Percentiles rank a stretch among this genome's conserved stretches.
phyloP scores from a whole-genome alignment of 37 sponge, comb jelly and placozoan species.

The Axinella damicornis region DNA sequence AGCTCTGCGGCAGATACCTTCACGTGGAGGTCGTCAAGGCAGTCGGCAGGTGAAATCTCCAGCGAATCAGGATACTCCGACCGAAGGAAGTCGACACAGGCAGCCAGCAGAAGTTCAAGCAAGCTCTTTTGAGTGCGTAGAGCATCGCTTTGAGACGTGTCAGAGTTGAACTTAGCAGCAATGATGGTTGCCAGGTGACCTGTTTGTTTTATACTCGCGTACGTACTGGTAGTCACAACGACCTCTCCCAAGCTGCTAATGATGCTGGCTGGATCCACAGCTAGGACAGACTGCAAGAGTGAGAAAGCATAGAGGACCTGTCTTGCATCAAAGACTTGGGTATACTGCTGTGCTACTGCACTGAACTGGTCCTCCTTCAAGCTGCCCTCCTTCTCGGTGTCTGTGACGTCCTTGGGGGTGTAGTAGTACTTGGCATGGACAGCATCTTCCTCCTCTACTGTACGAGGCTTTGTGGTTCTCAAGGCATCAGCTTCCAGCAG shows the following conservation, averaged over 20 bases:
- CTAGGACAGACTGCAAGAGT: slow-evolving; percentile 11
- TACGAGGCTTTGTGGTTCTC: not conserved
- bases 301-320: slow-evolving; percentile 55
- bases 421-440: slow-evolving; percentile 54
- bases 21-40: slow-evolving; percentile 26
- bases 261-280: slow-evolving; percentile 6
- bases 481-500: slow-evolving; percentile 30
- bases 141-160: not conserved
- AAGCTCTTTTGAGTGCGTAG: slow-evolving; percentile 25
- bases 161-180: not conserved
- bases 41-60: slow-evolving; percentile 21
- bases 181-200: not conserved
- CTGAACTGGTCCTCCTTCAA: slow-evolving; percentile 12
- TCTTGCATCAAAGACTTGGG: slow-evolving; percentile 35
- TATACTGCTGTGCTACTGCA: slow-evolving; percentile 21
- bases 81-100: slow-evolving; percentile 25
- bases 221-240: slow-evolving; percentile 7
- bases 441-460: slow-evolving; percentile 14
- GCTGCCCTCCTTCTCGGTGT: not conserved
- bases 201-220: not conserved
- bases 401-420: slow-evolving; percentile 1
- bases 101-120: slow-evolving; percentile 38
- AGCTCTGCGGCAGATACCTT: slow-evolving; percentile 23
- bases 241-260: not conserved
- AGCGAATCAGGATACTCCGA: slow-evolving; percentile 40